Evolutionary conservation across 2,113 vertebrate genomes (phyloP).

Genomic region (Thymallus thymallus): DNA sequence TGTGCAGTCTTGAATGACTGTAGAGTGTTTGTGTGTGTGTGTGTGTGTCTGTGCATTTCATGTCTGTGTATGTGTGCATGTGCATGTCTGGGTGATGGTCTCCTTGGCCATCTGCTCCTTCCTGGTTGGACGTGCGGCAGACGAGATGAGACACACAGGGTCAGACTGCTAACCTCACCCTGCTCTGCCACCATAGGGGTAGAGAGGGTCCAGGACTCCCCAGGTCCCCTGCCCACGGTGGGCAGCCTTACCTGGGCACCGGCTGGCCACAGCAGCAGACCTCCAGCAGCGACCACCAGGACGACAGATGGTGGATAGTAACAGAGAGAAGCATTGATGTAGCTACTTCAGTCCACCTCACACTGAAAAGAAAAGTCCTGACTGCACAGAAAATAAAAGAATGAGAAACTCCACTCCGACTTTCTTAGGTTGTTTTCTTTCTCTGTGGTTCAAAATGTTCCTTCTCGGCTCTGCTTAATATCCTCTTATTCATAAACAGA

Average conservation of each 20-base stretch:
- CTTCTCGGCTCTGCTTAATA: too few relatives aligned
- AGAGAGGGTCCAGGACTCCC: constrained; percentile 7
- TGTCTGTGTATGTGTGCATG: constrained; percentile 15
- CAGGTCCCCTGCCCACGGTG: constrained; percentile 15
- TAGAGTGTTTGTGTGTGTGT: neutral
- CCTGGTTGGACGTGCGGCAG: constrained; percentile 37
- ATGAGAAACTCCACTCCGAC: too few relatives aligned
- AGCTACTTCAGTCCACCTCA: neutral
- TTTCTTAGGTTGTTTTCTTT: too few relatives aligned
- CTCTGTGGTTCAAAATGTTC: too few relatives aligned
- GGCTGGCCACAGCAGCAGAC: constrained; percentile 39
- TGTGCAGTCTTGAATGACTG: constrained; percentile 1
- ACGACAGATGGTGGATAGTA: constrained; percentile 57
- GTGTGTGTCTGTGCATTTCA: constrained; percentile 20
- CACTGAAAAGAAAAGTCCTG: neutral
- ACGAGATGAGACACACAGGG: constrained; percentile 21
- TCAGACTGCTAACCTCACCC: constrained; percentile 1
- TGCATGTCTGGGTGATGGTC: constrained; percentile 21
- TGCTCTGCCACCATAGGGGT: constrained; percentile 28
- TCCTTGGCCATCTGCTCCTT: constrained; percentile 61
- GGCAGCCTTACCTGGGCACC: constrained; percentile 32
- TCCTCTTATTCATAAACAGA: too few relatives aligned
- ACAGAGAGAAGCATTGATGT: constrained; percentile 16
- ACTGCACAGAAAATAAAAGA: too few relatives aligned
- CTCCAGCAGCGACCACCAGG: constrained; percentile 53